Percentiles rank a stretch among this genome's conserved stretches.
phyloP scores from a whole-genome alignment of 2,113 vertebrate species.

The Martes martes region DNA sequence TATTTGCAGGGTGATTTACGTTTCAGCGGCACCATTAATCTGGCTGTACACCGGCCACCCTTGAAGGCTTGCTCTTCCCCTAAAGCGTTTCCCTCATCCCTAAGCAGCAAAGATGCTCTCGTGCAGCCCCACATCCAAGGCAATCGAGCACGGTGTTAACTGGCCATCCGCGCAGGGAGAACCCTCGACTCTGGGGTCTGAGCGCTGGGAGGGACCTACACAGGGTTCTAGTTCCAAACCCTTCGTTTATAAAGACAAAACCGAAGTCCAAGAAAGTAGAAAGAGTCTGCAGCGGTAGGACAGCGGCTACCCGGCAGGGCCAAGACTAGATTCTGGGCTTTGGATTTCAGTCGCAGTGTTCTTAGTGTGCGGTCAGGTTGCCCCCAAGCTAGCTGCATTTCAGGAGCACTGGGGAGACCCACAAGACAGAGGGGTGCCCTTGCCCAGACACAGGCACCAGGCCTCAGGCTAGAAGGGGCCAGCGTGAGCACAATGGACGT shows the following conservation, averaged over 20 bases:
- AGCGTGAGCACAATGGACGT: neutral
- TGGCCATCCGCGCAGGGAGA: neutral
- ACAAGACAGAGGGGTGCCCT: neutral
- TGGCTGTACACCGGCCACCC: neutral
- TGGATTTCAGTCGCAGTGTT: neutral
- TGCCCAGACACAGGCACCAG: neutral
- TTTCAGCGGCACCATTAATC: neutral
- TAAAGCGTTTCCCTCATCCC: neutral
- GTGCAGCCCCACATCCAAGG: neutral
- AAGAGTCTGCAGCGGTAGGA: neutral
- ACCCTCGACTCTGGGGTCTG: neutral
- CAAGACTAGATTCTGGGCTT: neutral
- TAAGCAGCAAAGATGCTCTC: neutral
- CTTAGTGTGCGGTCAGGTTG: neutral
- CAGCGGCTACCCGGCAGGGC: rapidly evolving
- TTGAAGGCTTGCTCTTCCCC: neutral
- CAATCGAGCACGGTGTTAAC: rapidly evolving
- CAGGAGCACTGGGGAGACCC: neutral
- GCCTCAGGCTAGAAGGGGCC: neutral
- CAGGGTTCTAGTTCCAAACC: neutral
- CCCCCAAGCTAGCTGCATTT: neutral
- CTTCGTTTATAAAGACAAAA: neutral
- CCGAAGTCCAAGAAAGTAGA: neutral
- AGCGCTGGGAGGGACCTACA: neutral
- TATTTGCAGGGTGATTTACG: neutral